phyloP scores from a whole-genome alignment of 1,140 invertebrate species.

The Trinorchestia longiramus region DNA sequence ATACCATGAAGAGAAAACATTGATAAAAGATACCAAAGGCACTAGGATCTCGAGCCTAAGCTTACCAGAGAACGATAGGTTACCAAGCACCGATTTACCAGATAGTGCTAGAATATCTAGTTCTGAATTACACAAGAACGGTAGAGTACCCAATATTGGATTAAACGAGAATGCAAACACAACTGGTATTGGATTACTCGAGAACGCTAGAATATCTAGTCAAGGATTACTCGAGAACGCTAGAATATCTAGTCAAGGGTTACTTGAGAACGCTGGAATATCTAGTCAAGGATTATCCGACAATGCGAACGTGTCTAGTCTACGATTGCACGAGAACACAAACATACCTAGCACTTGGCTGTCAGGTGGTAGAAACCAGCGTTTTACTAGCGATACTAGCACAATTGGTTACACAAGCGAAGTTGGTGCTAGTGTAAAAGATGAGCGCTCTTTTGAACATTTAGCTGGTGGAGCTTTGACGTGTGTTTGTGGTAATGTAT shows the following conservation, averaged over 20 bases:
- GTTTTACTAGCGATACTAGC: background rate
- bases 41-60: background rate
- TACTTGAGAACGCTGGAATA: no score
- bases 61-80: background rate
- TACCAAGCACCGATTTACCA: background rate
- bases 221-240: no score
- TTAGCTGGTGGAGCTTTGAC: background rate
- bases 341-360: background rate
- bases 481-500: background rate
- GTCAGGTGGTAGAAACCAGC: background rate
- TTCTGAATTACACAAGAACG: background rate
- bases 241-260: no score
- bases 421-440: background rate
- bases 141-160: background rate
- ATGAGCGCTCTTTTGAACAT: background rate
- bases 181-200: no score
- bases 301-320: background rate
- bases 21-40: background rate
- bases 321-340: background rate
- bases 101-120: background rate
- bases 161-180: no score
- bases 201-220: no score
- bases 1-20: background rate
- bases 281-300: background rate
- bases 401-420: background rate